Conservation (phyloP, 2,797 vertebrate species). For the Xenops minutus region DNA sequence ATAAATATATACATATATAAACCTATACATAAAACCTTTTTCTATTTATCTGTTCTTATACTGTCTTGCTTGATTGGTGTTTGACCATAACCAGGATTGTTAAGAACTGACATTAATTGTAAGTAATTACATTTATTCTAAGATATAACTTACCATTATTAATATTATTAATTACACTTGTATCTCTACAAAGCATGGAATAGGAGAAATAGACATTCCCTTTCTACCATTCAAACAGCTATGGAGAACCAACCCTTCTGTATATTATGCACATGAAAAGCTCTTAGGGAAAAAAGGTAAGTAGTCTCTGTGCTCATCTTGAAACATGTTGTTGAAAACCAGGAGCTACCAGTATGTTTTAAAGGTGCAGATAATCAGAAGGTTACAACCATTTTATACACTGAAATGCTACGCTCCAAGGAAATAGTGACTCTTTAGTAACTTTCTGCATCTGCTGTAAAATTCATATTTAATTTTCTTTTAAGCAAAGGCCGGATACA, state of each 20-base stretch:
- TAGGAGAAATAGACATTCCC: neutral
- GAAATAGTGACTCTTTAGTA: neutral
- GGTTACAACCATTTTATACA: neutral
- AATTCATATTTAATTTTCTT: neutral
- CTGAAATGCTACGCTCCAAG: neutral
- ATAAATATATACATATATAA: neutral
- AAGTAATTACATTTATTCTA: constrained; percentile 37
- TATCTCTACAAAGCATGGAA: constrained; percentile 18
- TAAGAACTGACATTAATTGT: neutral
- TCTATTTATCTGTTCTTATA: neutral
- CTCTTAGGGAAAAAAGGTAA: neutral
- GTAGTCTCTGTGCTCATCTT: neutral
- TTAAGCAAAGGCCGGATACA: neutral
- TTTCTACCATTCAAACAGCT: neutral
- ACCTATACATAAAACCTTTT: neutral
- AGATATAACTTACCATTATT: neutral
- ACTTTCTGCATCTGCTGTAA: neutral
- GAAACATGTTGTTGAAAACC: neutral
- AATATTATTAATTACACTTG: neutral
- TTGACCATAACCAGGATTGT: neutral
- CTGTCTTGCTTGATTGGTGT: neutral
- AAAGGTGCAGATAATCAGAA: neutral
- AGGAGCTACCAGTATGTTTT: neutral
- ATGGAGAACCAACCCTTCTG: neutral
- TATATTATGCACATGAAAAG: neutral